Base-by-base conservation (phyloP, 2,888 invertebrate species). In the Hirtodrosophila histrioides region DNA sequence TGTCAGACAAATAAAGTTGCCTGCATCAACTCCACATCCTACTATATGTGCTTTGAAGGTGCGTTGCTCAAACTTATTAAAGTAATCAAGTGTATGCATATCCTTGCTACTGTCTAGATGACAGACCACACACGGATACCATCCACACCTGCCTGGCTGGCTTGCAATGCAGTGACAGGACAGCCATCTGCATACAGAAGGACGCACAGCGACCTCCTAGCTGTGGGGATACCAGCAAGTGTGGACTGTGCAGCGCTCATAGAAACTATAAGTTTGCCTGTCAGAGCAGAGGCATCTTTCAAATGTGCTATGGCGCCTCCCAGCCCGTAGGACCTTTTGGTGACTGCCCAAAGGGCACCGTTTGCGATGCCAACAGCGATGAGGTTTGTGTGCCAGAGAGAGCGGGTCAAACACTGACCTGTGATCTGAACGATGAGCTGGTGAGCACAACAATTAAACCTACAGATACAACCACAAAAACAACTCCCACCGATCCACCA, bases 1-100 rank as follows among this genome's bases (percentile, higher is more conserved):
- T 91, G 90, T 4, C 90, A 91, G 58, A 4, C 40, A 0, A 91
- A 91, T 58, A 56, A 75, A 29, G 91, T 64, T 1, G 90, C 91
- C 41, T 91, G 90, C 58, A 74, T 90, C 0, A 91, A 91, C 53
- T 89, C 90, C 0, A 87, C 90, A 4, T 90, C 90, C 0, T 91
- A 84, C 50, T 78, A 90, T 46, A 61, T 89, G 36, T 91, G 91
- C 54, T 90, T 89, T 39, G 91, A 88, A 10, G 82, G 89, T 90
- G 64, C 41, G 70, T 70, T 9, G 10, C 31, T 9, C 9, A 3
- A 8, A 8, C 3, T 27, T 27, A 23, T 11, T 33, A 8, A n/a
- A 29, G 6, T 4, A 36, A 3, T 23, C 9, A 1, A 31, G 8
- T 24, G n/a, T 10, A n/a, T 29, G 24, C 11, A 44, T 37, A 10